Percentiles rank a stretch among this genome's conserved stretches.
These are phyloP conservation scores for Propithecus perrieri DNA, from an alignment of 2,797 vertebrate species.

Conservation along the genomic window DNA sequence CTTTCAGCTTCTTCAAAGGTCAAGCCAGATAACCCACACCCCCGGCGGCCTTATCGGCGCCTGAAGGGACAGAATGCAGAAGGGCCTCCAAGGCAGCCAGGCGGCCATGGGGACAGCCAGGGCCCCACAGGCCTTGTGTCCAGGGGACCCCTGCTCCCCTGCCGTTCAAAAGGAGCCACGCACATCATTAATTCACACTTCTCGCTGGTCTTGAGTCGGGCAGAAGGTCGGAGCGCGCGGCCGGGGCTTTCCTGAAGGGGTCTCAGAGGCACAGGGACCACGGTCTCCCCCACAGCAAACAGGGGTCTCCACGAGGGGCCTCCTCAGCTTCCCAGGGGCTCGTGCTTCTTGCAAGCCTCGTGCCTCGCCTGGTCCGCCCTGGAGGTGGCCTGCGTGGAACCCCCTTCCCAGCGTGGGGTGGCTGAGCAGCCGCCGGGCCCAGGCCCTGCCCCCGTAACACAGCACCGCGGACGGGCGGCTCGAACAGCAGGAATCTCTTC, in stretches of 20 bases:
- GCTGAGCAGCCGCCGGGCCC: background rate
- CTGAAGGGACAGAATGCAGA: constrained; percentile 64
- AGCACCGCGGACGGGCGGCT: background rate
- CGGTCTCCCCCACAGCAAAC: background rate
- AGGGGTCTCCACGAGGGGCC: background rate
- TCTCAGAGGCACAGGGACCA: background rate
- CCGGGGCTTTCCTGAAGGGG: background rate
- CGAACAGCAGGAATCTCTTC: background rate
- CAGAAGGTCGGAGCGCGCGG: constrained; percentile 36
- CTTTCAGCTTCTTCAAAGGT: constrained; percentile 87
- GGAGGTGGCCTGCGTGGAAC: accelerated
- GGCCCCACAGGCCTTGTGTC: background rate
- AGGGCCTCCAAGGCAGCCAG: background rate
- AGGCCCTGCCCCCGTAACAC: too few species aligned
- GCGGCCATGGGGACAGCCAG: background rate
- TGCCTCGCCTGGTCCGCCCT: background rate
- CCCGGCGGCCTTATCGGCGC: constrained; percentile 83
- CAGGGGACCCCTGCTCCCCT: background rate
- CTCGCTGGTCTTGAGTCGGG: constrained; percentile 13
- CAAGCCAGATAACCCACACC: constrained; percentile 85
- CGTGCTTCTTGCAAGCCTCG: accelerated
- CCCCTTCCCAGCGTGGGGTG: background rate
- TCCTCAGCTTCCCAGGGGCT: background rate
- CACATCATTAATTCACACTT: background rate
- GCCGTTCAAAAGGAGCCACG: background rate